Evolutionary conservation across 1,140 invertebrate species (phyloP).

Genomic region (Oryzaephilus surinamensis): DNA sequence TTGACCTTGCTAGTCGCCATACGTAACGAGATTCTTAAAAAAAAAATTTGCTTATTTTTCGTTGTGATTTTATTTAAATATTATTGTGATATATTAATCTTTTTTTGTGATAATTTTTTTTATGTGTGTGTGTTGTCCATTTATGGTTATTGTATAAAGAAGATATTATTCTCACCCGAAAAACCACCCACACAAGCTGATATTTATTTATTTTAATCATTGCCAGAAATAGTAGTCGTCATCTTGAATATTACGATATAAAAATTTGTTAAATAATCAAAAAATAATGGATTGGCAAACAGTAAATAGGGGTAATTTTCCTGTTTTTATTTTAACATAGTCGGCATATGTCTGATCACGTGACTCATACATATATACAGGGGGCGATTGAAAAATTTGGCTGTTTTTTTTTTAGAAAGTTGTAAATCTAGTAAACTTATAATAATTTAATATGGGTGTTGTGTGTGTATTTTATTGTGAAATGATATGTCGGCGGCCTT

Average conservation of each 20-base stretch:
- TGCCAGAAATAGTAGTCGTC: not conserved
- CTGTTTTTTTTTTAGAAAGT: slow-evolving; percentile 13
- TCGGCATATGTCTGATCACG: too few relatives aligned
- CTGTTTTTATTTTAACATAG: slow-evolving; percentile 8
- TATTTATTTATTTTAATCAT: slow-evolving; percentile 2
- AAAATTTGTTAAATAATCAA: slow-evolving; percentile 1
- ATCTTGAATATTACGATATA: not conserved
- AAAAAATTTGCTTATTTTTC: not conserved
- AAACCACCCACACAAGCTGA: slow-evolving; percentile 15
- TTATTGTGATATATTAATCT: not conserved
- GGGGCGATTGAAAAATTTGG: too few relatives aligned
- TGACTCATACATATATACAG: too few relatives aligned
- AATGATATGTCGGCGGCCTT: slow-evolving; percentile 7
- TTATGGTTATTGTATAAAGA: slow-evolving; percentile 12
- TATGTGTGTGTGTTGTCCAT: slow-evolving; percentile 10
- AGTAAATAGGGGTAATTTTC: too few relatives aligned
- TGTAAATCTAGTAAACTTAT: slow-evolving; percentile 11
- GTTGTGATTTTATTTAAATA: not conserved
- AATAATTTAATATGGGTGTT: too few relatives aligned
- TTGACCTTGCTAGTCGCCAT: not conserved
- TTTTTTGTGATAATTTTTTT: slow-evolving; percentile 2
- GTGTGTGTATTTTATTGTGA: slow-evolving; percentile 3
- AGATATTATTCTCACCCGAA: slow-evolving; percentile 9
- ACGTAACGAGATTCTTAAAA: not conserved
- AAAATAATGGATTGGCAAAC: not conserved